A percentile compares a stretch with the other conserved stretches of the same genome.
These are phyloP conservation scores for Drosophila arawakana DNA, from an alignment of 1,140 invertebrate species.

Conservation along the genomic window DNA sequence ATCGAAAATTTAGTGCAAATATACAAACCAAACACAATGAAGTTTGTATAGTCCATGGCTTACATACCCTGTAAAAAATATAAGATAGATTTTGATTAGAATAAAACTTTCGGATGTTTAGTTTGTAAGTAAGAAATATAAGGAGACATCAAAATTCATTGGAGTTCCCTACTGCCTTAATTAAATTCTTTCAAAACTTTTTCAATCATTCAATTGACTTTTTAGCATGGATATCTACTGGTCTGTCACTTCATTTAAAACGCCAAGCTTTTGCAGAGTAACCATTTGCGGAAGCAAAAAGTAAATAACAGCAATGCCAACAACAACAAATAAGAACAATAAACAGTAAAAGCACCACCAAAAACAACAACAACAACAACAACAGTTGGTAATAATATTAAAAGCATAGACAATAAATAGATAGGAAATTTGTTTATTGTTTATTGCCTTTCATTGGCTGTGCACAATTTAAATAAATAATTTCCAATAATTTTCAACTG, in stretches of 20 bases:
- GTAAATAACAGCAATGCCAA: conserved; percentile 12
- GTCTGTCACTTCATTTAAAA: neutral
- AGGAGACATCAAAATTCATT: too few species aligned
- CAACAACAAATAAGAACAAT: neutral
- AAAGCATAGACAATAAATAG: conserved; percentile 21
- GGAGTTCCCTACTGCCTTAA: too few species aligned
- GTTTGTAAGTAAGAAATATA: too few species aligned
- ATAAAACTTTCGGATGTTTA: too few species aligned
- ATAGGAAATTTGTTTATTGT: conserved; percentile 41
- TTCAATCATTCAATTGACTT: too few species aligned
- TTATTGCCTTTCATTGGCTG: conserved; percentile 34
- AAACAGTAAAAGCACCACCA: neutral
- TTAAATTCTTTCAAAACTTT: too few species aligned
- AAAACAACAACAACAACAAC: conserved; percentile 11
- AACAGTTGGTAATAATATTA: conserved; percentile 16
- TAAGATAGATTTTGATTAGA: too few species aligned
- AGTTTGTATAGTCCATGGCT: neutral
- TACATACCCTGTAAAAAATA: conserved; percentile 6
- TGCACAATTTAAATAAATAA: conserved; percentile 67
- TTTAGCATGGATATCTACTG: neutral
- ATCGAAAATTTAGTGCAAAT: conserved; percentile 67
- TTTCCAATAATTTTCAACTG: conserved; percentile 57
- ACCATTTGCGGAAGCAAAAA: neutral
- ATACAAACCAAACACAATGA: conserved; percentile 22
- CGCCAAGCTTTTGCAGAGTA: neutral